These are phyloP conservation scores for Neogobius melanostomus DNA, from an alignment of 2,113 vertebrate species.

Conservation along the genomic window DNA sequence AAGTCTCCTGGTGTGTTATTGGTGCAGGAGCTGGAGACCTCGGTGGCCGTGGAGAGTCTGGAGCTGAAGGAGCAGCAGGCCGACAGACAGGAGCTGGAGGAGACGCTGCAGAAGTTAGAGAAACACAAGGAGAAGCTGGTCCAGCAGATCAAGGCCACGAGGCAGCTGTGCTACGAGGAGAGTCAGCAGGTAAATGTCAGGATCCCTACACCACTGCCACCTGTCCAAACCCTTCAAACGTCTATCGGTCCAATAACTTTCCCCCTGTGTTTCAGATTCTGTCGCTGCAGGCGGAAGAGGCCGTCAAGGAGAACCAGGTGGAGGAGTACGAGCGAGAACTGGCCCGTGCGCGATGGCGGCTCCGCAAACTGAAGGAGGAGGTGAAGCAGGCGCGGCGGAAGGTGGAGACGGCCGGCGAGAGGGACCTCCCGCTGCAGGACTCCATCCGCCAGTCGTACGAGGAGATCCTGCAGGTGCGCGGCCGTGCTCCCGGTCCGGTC, in stretches of 20 bases:
- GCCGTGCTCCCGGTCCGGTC: too few species aligned
- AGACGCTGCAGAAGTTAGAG: conserved; percentile 85
- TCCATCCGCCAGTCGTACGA: conserved; percentile 74
- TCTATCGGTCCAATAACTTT: too few species aligned
- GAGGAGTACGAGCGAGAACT: conserved; percentile 88
- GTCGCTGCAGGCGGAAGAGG: conserved; percentile 87
- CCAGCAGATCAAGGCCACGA: conserved; percentile 84
- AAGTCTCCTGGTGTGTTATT: neutral
- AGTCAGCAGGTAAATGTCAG: conserved; percentile 80
- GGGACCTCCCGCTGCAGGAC: conserved; percentile 83
- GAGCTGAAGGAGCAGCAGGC: conserved; percentile 88
- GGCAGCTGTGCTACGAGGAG: conserved; percentile 87
- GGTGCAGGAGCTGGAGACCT: conserved; percentile 88
- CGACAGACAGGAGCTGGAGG: conserved; percentile 86
- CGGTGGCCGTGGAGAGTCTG: conserved; percentile 84
- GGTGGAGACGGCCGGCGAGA: conserved; percentile 83
- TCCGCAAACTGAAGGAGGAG: conserved; percentile 86
- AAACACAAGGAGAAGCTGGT: conserved; percentile 85
- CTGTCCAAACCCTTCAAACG: too few species aligned
- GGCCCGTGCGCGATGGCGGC: conserved; percentile 84
- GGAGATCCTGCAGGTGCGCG: conserved; percentile 74
- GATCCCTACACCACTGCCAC: neutral
- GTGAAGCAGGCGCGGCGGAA: conserved; percentile 83
- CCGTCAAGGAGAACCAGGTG: conserved; percentile 85
- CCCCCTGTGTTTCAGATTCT: conserved; percentile 79